Conservation (phyloP, 2,888 invertebrate species). For the Sinhomidia bicolor region DNA sequence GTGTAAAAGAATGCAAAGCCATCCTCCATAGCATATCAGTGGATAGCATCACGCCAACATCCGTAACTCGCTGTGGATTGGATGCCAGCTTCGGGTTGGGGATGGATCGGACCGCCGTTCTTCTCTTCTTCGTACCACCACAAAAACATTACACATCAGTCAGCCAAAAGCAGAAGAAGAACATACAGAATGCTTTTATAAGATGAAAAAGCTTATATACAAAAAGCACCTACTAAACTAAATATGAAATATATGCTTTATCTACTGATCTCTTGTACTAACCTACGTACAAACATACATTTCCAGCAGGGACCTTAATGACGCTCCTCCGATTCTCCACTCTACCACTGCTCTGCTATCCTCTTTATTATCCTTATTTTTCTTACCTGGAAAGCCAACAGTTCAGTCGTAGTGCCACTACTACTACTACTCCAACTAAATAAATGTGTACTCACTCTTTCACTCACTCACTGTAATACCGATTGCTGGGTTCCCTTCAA, state of each 20-base stretch:
- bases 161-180: neutral
- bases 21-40: slow-evolving; percentile 59
- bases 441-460: too few species aligned
- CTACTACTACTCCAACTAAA: neutral
- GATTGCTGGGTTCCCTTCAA: neutral
- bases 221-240: neutral
- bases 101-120: slow-evolving; percentile 44
- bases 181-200: neutral
- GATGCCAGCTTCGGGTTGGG: slow-evolving; percentile 46
- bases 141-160: neutral
- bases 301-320: slow-evolving; percentile 7
- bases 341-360: neutral
- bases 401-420: neutral
- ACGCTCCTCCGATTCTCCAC: neutral
- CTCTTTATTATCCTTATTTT: neutral
- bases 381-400: slow-evolving; percentile 37
- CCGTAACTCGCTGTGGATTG: slow-evolving; percentile 56
- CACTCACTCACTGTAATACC: too few species aligned
- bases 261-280: neutral
- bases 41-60: slow-evolving; percentile 63
- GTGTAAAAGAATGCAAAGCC: slow-evolving; percentile 64
- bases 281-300: neutral
- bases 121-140: neutral
- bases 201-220: neutral
- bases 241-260: neutral